Evolutionary conservation across 2,113 vertebrate genomes (phyloP).

Genomic region (Psammodynastes pulverulentus): DNA sequence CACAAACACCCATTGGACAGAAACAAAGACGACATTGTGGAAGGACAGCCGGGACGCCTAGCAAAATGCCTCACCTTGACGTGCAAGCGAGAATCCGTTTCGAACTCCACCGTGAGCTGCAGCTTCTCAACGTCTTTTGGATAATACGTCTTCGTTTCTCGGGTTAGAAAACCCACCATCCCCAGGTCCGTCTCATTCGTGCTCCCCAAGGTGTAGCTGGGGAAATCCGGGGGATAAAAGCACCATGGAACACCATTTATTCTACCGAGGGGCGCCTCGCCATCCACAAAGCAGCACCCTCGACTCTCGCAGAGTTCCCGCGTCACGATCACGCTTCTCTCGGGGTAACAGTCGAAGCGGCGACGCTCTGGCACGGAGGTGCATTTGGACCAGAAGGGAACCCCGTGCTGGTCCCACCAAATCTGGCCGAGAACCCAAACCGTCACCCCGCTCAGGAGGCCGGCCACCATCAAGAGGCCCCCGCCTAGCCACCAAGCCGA

Average conservation of each 20-base stretch:
- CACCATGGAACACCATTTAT: slow-evolving; percentile 79
- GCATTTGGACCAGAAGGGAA: slow-evolving; percentile 48
- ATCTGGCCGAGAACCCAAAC: slow-evolving; percentile 61
- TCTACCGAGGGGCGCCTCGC: rapidly evolving
- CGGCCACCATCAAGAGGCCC: slow-evolving; percentile 17
- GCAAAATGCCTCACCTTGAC: slow-evolving; percentile 71
- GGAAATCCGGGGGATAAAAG: slow-evolving; percentile 80
- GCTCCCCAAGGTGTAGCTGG: slow-evolving; percentile 75
- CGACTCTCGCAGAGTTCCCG: slow-evolving; percentile 77
- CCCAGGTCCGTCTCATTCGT: slow-evolving; percentile 70
- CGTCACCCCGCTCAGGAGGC: slow-evolving; percentile 52
- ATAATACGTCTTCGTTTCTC: slow-evolving; percentile 77
- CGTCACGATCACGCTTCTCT: slow-evolving; percentile 73
- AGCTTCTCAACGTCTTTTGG: slow-evolving; percentile 75
- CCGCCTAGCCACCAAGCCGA: slow-evolving; percentile 48
- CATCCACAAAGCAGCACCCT: slow-evolving; percentile 80
- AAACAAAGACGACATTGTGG: not conserved
- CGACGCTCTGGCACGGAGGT: slow-evolving; percentile 60
- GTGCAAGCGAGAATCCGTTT: slow-evolving; percentile 74
- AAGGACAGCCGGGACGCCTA: not conserved
- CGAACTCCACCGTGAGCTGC: slow-evolving; percentile 72
- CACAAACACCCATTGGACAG: rapidly evolving
- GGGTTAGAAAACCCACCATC: slow-evolving; percentile 68
- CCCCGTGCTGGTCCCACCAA: not conserved
- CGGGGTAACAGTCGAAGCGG: slow-evolving; percentile 87